Percentiles rank a stretch among this genome's conserved stretches.
These are phyloP conservation scores for Notothenia rossii DNA, from an alignment of 2,113 vertebrate species.

Conservation along the genomic window DNA sequence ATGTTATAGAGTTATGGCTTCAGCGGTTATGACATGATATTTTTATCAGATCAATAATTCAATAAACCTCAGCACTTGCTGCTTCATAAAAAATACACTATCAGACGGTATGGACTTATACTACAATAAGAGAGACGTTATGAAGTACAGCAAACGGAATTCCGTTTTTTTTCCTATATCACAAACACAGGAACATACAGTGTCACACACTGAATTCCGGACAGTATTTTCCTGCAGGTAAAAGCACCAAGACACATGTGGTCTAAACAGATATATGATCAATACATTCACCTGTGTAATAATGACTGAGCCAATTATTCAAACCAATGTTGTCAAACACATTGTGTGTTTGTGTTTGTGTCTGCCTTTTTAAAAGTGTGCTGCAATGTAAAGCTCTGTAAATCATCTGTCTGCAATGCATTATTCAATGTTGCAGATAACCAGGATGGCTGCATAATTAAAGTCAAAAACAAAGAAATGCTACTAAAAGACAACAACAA, in stretches of 20 bases:
- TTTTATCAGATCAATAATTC: not conserved
- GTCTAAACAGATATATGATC: not conserved
- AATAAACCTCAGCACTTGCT: not conserved
- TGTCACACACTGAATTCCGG: too few relatives aligned
- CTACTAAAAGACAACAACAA: not conserved
- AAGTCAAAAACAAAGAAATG: not conserved
- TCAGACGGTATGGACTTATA: not conserved
- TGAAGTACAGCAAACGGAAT: not conserved
- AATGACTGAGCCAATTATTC: not conserved
- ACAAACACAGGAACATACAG: not conserved
- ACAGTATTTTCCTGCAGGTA: not conserved
- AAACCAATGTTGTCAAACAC: too few relatives aligned
- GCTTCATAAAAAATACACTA: not conserved
- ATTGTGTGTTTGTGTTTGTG: not conserved
- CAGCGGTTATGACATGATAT: not conserved
- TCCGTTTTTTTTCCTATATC: not conserved
- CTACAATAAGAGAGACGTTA: not conserved
- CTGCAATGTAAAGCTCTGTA: not conserved
- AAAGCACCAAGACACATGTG: not conserved
- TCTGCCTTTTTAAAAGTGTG: not conserved
- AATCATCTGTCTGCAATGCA: not conserved
- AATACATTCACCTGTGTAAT: not conserved
- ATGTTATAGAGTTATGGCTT: constrained; percentile 4
- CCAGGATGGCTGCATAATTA: not conserved
- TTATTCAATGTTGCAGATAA: not conserved